Evolutionary conservation across 2,797 vertebrate species (phyloP), one percentile per base, ranked within the genome.

Genomic region (Crenichthys baileyi): DNA sequence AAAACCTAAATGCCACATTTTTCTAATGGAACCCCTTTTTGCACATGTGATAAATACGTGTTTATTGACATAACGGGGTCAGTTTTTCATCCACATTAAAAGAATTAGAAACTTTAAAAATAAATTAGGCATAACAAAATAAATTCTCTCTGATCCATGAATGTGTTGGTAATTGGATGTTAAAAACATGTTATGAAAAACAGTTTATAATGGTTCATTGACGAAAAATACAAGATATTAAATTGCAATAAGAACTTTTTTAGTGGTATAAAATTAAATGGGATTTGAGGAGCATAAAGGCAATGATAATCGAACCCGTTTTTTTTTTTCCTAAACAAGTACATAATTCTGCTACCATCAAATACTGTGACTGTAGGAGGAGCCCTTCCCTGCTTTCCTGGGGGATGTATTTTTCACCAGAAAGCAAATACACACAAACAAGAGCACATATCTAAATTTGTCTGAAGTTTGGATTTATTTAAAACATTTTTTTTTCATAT

Each of bases 1-100:
- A 83, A 83, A 89, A 80, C 63, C 72, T 58, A 70, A 70, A 70
- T 20, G 9, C 31, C 51, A 73, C 5, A 13, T 55, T 56, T 68
- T 73, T 16, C 31, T 72, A 72, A 55, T 26, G 53, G n/a, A 70
- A 46, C 5, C 36, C 65, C 5, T 41, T 68, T 44, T 68, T n/a
- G 39, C 65, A 67, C 20, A 44, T 68, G 11, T n/a, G 9, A 68
- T n/a, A 70, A 70, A 46, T 46, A 70, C 18, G 3, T 70, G 44
- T 26, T 46, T 3, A 55, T n/a, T n/a, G 13, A n/a, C 41, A 70
- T 3, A 41, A 70, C 7, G n/a, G 41, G 12, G 41, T 48, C 41
- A 16, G 5, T 68, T 68, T 44, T 44, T 44, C n/a, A 39, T 44
- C 22, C 39, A 65, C 18, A 41, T 39, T 41, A 41, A 41, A 22